A percentile compares a stretch with the other conserved stretches of the same genome.
phyloP scores from a whole-genome alignment of 2,797 vertebrate genomes.

The Trematomus bernacchii region DNA sequence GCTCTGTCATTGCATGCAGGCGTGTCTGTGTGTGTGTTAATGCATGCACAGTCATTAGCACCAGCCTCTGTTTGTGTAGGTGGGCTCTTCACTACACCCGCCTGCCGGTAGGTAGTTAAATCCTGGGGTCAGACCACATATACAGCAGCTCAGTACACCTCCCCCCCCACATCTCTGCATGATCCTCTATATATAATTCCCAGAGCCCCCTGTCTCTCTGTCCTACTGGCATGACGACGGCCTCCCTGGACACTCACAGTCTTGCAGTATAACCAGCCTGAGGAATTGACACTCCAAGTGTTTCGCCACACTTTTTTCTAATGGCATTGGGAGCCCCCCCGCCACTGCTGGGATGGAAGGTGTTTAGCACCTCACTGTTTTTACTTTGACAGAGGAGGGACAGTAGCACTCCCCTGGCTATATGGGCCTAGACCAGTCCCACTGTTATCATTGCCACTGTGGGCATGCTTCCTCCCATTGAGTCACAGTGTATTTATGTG shows the following conservation, averaged over 20 bases:
- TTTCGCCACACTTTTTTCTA: slow-evolving; percentile 82
- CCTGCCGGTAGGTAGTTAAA: slow-evolving; percentile 64
- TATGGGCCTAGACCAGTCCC: slow-evolving; percentile 68
- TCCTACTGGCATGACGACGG: slow-evolving; percentile 55
- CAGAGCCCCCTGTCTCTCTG: slow-evolving; percentile 54
- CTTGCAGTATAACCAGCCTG: slow-evolving; percentile 76
- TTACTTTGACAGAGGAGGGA: slow-evolving; percentile 82
- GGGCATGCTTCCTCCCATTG: slow-evolving; percentile 64
- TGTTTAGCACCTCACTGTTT: slow-evolving; percentile 88
- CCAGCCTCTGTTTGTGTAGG: slow-evolving; percentile 63
- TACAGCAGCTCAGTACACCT: slow-evolving; percentile 46
- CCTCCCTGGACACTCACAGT: slow-evolving; percentile 69
- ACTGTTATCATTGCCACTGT: slow-evolving; percentile 76
- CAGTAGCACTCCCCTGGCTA: slow-evolving; percentile 73
- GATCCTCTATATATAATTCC: slow-evolving; percentile 64
- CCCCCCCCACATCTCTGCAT: slow-evolving; percentile 25
- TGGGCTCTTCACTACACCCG: slow-evolving; percentile 50
- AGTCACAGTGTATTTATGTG: slow-evolving; percentile 70
- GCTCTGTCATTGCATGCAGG: slow-evolving; percentile 38
- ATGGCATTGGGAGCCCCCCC: slow-evolving; percentile 83
- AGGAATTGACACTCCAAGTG: slow-evolving; percentile 78
- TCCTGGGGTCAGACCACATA: slow-evolving; percentile 68
- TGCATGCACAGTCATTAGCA: slow-evolving; percentile 47
- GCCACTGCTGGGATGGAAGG: slow-evolving; percentile 82
- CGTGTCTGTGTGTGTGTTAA: slow-evolving; percentile 33